Evolutionary conservation across 2,888 invertebrate species (phyloP), one percentile per base, ranked within the genome.

Genomic region (Pyralis farinalis): DNA sequence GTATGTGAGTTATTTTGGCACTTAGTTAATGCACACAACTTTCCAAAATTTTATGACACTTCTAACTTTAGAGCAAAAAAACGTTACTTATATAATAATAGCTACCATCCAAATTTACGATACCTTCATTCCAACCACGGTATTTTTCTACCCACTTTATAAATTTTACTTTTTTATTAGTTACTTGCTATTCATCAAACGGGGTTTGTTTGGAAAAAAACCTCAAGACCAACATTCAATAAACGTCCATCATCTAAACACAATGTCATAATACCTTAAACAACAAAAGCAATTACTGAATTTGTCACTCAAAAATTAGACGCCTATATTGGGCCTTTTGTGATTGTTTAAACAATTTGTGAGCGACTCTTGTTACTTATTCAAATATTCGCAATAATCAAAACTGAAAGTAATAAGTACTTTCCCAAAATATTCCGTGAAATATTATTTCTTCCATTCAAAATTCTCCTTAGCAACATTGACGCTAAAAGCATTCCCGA

Each of bases 401-500:
- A 63, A 71, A 66, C 59, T 63, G 64, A 63, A 63, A 66, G 61
- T 66, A 59, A 73, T 70, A n/a, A n/a, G n/a, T n/a, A 71, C 75
- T 76, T 71, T 64, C 58, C 32, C 60, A 53, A 75, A 76, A 71
- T 71, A 71, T 70, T 67, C 56, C 47, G 44, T 45, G 46, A 67
- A 76, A 72, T 73, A 66, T n/a, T n/a, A 75, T 73, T 77, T 70
- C 64, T 62, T 55, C 57, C 51, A 51, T 61, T 59, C 61, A 64
- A 63, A 70, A 63, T 64, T 68, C 47, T 53, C 54, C 55, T 59
- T 53, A 55, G 61, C 57, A 62, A 70, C 71, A 71, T 80, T 71
- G 68, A 63, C 74, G 77, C 63, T 82, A 82, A 81, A 81, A 81
- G 80, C 82, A 80, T 80, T 81, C 71, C 72, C 63, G 61, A 67